A percentile compares a stretch with the other conserved stretches of the same genome.
phyloP scores from a whole-genome alignment of 2,797 vertebrate species.

The Spheniscus humboldti region DNA sequence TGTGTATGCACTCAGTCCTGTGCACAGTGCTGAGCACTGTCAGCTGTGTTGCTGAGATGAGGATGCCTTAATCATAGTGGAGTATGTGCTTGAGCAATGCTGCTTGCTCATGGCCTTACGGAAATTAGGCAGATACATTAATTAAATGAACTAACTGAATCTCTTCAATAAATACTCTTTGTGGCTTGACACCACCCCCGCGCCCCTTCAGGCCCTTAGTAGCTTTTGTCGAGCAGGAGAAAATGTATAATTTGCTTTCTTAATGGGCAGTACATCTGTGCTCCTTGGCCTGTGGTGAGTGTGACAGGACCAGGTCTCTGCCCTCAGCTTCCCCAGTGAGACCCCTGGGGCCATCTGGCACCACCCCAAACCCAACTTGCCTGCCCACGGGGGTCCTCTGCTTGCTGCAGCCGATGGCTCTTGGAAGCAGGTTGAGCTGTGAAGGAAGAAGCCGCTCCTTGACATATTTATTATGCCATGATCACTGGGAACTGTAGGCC shows the following conservation, averaged over 20 bases:
- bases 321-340: background rate
- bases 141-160: background rate
- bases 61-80: background rate
- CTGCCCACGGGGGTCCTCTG: background rate
- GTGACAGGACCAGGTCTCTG: background rate
- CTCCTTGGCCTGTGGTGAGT: background rate
- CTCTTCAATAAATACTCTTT: background rate
- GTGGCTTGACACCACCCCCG: background rate
- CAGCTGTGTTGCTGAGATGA: background rate
- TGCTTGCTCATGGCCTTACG: background rate
- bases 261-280: background rate
- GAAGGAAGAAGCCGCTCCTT: background rate
- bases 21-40: background rate
- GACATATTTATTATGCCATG: background rate
- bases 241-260: background rate
- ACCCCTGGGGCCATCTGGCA: background rate
- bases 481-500: background rate
- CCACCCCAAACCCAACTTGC: fast-evolving
- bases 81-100: background rate
- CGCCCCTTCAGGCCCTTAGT: background rate
- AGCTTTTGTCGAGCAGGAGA: background rate
- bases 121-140: background rate
- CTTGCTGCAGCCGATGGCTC: background rate
- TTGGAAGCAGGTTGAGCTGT: background rate
- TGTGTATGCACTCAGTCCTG: background rate